phyloP scores from a whole-genome alignment of 2,888 invertebrate species.

The Ischnura elegans region DNA sequence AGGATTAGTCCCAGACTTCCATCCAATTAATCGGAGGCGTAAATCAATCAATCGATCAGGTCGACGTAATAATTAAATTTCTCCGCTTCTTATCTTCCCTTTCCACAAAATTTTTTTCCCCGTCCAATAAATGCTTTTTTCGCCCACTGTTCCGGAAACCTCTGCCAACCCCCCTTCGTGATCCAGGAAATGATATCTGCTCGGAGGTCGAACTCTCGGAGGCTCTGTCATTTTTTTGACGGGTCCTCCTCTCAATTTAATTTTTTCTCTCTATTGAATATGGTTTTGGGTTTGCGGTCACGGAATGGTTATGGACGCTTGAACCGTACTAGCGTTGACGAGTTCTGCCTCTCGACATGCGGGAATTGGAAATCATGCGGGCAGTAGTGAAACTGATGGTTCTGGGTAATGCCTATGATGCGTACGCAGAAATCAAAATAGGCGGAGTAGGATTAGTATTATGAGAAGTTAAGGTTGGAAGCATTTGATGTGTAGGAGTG shows the following conservation, averaged over 20 bases:
- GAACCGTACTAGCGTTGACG: background rate
- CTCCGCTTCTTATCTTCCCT: background rate
- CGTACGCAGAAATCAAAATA: no score
- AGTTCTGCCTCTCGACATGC: no score
- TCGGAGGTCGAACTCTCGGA: background rate
- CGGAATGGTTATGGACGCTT: background rate
- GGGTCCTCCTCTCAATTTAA: background rate
- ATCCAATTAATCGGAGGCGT: constrained; percentile 9
- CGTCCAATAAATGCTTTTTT: background rate
- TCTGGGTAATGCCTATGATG: no score
- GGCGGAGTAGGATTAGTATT: no score
- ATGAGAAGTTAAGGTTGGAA: no score
- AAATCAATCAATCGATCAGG: constrained; percentile 11
- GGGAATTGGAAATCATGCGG: no score
- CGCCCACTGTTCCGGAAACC: background rate
- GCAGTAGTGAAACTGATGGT: no score
- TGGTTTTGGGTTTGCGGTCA: background rate
- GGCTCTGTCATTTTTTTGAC: background rate
- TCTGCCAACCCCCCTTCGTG: background rate
- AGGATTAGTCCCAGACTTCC: background rate
- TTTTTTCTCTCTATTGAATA: background rate
- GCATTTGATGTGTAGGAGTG: no score
- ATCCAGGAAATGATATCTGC: background rate
- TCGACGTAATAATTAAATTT: background rate
- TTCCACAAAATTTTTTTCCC: background rate